Evolutionary conservation across 2,888 invertebrate species (phyloP).

Genomic region (Idaea dimidiata): DNA sequence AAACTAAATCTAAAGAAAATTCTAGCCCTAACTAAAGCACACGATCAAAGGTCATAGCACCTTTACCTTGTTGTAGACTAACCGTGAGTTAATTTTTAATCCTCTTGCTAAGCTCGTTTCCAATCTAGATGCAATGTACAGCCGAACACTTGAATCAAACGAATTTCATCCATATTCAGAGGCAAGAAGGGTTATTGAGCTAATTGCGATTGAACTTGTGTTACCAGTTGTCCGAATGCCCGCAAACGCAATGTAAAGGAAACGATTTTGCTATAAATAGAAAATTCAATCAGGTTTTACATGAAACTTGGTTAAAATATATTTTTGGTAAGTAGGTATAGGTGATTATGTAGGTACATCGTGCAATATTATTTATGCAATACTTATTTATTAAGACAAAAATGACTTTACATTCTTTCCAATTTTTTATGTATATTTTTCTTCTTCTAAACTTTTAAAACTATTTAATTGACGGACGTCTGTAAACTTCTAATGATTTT

Average conservation of each 20-base stretch:
- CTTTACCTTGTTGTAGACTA: constrained; percentile 34
- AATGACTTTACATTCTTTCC: neutral
- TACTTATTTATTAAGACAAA: too few relatives aligned
- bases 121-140: constrained; percentile 30
- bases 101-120: constrained; percentile 29
- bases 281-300: constrained; percentile 27
- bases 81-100: constrained; percentile 47
- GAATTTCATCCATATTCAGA: constrained; percentile 16
- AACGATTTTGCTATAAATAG: constrained; percentile 29
- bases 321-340: neutral
- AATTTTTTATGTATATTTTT: neutral
- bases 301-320: constrained; percentile 12
- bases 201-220: neutral
- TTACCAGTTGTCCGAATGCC: constrained; percentile 6
- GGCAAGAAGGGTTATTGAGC: constrained; percentile 8
- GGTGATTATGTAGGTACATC: too few relatives aligned
- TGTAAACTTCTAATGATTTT: constrained; percentile 48
- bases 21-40: constrained; percentile 7
- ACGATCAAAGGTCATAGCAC: constrained; percentile 34
- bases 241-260: constrained; percentile 22
- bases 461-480: constrained; percentile 39
- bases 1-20: constrained; percentile 8
- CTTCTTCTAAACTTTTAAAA: constrained; percentile 21
- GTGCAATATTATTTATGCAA: too few relatives aligned
- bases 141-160: constrained; percentile 3